Evolutionary conservation across 1,140 invertebrate genomes (phyloP), one percentile per base, ranked within the genome.

Genomic region (Callitettix versicolor): DNA sequence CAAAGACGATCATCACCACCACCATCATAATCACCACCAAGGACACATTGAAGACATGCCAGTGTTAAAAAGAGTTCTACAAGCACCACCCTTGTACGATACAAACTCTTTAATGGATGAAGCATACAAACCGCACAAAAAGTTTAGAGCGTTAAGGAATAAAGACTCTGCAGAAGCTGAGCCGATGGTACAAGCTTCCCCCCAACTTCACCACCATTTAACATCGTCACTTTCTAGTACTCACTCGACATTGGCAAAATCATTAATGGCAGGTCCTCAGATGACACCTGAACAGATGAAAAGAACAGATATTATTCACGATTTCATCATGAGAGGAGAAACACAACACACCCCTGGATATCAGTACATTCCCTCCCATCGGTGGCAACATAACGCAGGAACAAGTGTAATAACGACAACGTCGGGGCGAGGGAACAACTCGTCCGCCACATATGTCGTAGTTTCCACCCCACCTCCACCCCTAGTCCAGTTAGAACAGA

Each of bases 81-180:
- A 94, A 68, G 91, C 91, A 1, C 91, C 91, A 1, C 91, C 91
- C 0, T 71, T 93, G 1, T 88, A 88, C 69, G 86, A 90, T 64
- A 89, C 88, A 40, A 88, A 88, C 64, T 86, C 86, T 1, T 69
- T 94, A 36, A 93, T 94, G 89, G 90, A 93, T 67, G 90, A 93
- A 70, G 90, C 90, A 1, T 94, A 94, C 73, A 90, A 92, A 64
- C 89, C 90, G 42, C 91, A 95, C 75, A 95, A 95, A 69, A 95
- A 95, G 68, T 94, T 95, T 77, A 79, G 91, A 3, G 86, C 86
- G 0, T 69, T 88, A 62, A 72, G 87, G 4, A 80, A 84, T 62
- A 85, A 86, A 60, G 85, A 88, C 60, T 84, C 80, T 3, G 84
- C 85, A 22, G 84, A 85, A 60, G 84, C 85, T 0, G 86, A 88